Base-by-base conservation (phyloP, 2,797 vertebrate genomes). In the Cephalopachus bancanus region DNA sequence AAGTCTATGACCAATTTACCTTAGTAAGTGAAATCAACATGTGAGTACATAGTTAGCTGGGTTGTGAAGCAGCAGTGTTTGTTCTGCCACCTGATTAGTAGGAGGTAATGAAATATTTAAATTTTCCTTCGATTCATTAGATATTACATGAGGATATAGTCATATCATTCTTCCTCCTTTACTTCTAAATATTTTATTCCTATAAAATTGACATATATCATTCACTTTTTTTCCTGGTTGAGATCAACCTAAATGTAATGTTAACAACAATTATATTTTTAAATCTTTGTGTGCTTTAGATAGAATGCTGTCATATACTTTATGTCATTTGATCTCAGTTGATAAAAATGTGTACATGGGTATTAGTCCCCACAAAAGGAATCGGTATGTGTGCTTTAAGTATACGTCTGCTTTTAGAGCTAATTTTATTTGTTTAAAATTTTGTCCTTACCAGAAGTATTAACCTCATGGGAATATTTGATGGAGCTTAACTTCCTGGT, bases 1-100 rank as follows among this genome's bases (percentile, higher is more conserved):
- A 99, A 98, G 99, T 99, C 98, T 99, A 99, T 96, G 99, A 99
- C 99, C 99, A 99, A 98, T 99, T 99, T 99, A 99, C 99, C 98
- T 99, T 99, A 97, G 99, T 99, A 98, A 99, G 99, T 99, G 97
- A 97, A 59, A 97, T 98, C 95, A 98, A 95, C 98, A 98, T 98
- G 97, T 98, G 98, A 98, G 96, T 98, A 96, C 92, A 83, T 98
- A 98, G 96, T 88, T 98, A 98, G 85, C 74, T 98, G 65, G 87
- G 97, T 98, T 98, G 95, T 97, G 97, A 98, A 98, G 94, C 97
- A 89, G 87, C 97, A 96, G 71, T 93, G 24, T 96, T 95, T 97
- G 78, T 69, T 96, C 85, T 97, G 90, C 79, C 65, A 94, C 62
- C 86, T 96, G 90, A 89, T 91, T 86, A 94, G 55, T 91, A 89